Evolutionary conservation across 2,888 invertebrate species (phyloP), one percentile per base, ranked within the genome.

Genomic region (Catocala fraxini): DNA sequence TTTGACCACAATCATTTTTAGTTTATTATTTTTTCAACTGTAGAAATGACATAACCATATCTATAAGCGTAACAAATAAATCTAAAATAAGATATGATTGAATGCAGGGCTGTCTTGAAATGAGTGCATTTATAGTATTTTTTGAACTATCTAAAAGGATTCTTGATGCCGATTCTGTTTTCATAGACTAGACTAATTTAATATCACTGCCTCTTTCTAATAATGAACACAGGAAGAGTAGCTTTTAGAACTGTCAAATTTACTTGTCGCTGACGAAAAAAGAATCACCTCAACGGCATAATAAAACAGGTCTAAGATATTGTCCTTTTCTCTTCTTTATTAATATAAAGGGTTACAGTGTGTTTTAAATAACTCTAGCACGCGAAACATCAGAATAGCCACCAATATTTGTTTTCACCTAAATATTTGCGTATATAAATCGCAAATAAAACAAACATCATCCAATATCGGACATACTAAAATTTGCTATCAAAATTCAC

Each of bases 41-140:
- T 48, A 9, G 45, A 47, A 9, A 34, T 15, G 59, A 54, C 56
- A 69, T 39, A 65, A 61, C 77, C 62, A 64, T 71, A 67, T 59
- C 71, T 71, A 57, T 48, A 63, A 66, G 70, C 51, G 12, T 57
- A 46, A 42, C 13, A 56, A 65, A 73, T 65, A 78, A 76, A 35
- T 63, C 68, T 60, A 68, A 73, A 72, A 57, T 68, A 62, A 65
- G 70, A 67, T 76, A 68, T 68, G 64, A 61, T 73, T 66, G 56
- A 35, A 54, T 56, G 35, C 51, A 75, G 75, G 75, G 75, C 75
- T 75, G 77, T 63, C 75, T 51, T 33, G 74, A 71, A 73, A 67
- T 48, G 45, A 47, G 9, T 43, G 11, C 15, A 48, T 48, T 48
- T 56, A 25, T 42, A 35, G 33, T 49, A n/a, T 34, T 47, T 47